Evolutionary conservation across 2,113 vertebrate species (phyloP), one percentile per base, ranked within the genome.

Genomic region (Riparia riparia): DNA sequence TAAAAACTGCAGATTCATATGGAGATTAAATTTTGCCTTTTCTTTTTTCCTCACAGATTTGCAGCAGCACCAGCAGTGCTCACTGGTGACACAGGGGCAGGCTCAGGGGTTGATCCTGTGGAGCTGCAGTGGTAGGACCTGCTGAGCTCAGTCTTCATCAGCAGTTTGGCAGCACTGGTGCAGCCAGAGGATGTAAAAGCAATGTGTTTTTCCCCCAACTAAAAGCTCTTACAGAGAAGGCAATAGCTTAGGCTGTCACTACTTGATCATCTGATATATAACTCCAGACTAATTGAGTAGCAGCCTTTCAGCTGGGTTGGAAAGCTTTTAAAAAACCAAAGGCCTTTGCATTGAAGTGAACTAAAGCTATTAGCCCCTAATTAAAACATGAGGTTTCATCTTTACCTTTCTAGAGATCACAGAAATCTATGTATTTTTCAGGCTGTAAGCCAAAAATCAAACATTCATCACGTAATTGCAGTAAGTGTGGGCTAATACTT

Each of bases 361-460:
- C 92, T 95, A 73, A 96, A 96, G 93, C 93, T 95, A 94, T 95
- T 96, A 94, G 90, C 81, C 96, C 51, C 77, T 95, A 95, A 97
- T 95, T 95, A 96, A 94, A 94, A 95, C 61, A 65, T 22, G 69
- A 93, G 82, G 72, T 87, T 96, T 97, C 96, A 91, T 95, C 95
- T 95, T 93, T 96, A 91, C 95, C 90, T 95, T 96, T 89, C 87
- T 87, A 87, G 85, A 93, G 93, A 96, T 96, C 96, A 94, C 83
- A 90, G 91, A 96, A 96, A 96, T 95, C 95, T 93, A 90, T 95
- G 95, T 95, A 91, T 96, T 95, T 96, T 96, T 95, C 91, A 81
- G 90, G 82, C 94, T 92, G 29, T 83, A 89, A 97, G 96, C 93
- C 94, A 95, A 82, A 96, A 96, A 93, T 94, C 93, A 96, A 96